Base-by-base conservation (phyloP, 2,888 invertebrate species). In the Polymixis flavicincta region DNA sequence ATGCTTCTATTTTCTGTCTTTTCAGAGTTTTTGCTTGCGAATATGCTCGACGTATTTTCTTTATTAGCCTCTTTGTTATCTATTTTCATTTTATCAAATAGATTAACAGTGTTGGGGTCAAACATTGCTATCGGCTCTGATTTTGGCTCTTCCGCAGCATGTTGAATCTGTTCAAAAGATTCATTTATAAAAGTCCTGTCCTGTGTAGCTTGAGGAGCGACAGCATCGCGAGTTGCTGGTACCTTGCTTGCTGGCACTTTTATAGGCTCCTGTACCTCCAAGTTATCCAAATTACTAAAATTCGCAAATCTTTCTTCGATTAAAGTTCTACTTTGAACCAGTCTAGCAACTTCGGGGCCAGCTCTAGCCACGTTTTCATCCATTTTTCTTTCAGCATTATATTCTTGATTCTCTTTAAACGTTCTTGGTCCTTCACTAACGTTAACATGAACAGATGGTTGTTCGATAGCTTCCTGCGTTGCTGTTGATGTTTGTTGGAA, bases 301-400 rank as follows among this genome's bases (percentile, higher is more conserved):
- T 61, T 69, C 11, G 76, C 65, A 32, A 81, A 71, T 11, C 70
- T 64, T 50, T 82, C 78, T 61, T 83, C 85, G 32, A 76, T 67
- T 42, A 55, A 60, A 9, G 69, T 79, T 11, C 54, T 70, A 67
- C 71, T 73, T 61, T 75, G 83, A 25, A 69, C 50, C 45, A 76
- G 63, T 74, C 76, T 71, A 54, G 64, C 50, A 22, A 72, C 75
- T 78, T 82, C 69, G 4, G 83, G 70, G 3, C 61, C 80, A 19
- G 83, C 71, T 45, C 73, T 79, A 5, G 79, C 71, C 19, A 48
- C 83, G 13, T 83, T 83, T 60, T 70, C 81, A 67, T 73, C 80
- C 61, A 83, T 57, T 11, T 83, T 70, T 25, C 66, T 73, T 32
- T 83, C 83, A 48, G 83, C 72, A 59, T 54, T 73, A 59, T 64